phyloP scores from a whole-genome alignment of 2,797 vertebrate species.

The Heterohyrax brucei region DNA sequence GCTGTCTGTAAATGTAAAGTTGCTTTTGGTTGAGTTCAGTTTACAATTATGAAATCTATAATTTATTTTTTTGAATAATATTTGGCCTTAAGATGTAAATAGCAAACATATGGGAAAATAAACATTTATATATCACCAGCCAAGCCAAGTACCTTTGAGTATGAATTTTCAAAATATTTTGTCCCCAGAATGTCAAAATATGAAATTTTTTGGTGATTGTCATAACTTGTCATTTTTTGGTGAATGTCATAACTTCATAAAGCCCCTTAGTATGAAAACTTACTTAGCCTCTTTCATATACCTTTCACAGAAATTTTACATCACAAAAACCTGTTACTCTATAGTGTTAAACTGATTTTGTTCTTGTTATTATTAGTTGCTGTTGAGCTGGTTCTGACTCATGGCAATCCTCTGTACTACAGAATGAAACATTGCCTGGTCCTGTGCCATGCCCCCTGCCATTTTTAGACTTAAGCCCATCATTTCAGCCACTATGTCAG shows the following conservation, averaged over 20 bases:
- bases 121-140: neutral
- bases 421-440: too few species aligned
- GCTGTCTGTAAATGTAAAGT: neutral
- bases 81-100: slow-evolving; percentile 32
- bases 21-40: slow-evolving; percentile 35
- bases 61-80: slow-evolving; percentile 17
- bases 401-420: too few species aligned
- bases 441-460: too few species aligned
- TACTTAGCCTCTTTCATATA: neutral
- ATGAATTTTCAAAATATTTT: slow-evolving; percentile 57
- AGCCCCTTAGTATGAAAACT: neutral
- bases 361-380: too few species aligned
- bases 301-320: neutral
- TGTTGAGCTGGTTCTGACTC: too few species aligned
- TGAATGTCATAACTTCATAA: neutral
- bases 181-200: slow-evolving; percentile 62
- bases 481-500: too few species aligned
- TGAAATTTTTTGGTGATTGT: slow-evolving; percentile 17
- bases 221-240: too few species aligned
- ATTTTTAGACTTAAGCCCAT: too few species aligned
- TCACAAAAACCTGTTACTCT: neutral
- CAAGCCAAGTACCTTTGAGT: neutral
- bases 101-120: slow-evolving; percentile 22
- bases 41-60: neutral
- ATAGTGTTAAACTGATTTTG: neutral